These are phyloP conservation scores for Peromyscus nudipes DNA, from an alignment of 2,797 vertebrate genomes.

Conservation along the genomic window DNA sequence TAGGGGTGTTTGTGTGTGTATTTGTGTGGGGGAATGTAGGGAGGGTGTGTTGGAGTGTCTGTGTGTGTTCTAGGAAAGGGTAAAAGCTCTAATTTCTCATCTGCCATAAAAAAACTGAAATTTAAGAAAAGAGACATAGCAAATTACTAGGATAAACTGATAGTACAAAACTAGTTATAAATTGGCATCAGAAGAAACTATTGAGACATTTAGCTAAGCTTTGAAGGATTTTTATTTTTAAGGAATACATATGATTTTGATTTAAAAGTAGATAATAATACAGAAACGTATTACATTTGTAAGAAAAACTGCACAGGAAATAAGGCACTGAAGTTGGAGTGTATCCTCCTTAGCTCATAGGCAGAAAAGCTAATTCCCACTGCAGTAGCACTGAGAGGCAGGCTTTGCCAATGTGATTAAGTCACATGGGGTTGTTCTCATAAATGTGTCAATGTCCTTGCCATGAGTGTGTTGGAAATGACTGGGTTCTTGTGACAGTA, in stretches of 20 bases:
- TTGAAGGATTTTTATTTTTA: slow-evolving; percentile 37
- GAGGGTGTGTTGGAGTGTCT: not conserved
- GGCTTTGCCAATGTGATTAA: no score
- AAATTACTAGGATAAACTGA: not conserved
- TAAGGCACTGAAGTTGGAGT: not conserved
- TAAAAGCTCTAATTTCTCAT: not conserved
- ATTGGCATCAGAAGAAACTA: not conserved
- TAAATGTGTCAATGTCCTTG: not conserved
- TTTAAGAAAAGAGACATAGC: not conserved
- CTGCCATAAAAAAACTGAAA: not conserved
- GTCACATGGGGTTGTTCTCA: not conserved
- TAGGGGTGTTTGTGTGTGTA: not conserved
- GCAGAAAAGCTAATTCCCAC: not conserved
- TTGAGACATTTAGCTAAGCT: not conserved
- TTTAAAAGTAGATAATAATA: not conserved
- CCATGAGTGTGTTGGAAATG: not conserved
- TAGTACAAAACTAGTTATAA: not conserved
- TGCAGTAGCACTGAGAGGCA: fast-evolving
- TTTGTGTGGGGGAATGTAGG: not conserved
- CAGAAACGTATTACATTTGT: not conserved
- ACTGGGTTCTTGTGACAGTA: not conserved
- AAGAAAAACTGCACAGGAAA: not conserved
- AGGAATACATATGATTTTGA: not conserved
- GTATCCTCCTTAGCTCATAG: no score
- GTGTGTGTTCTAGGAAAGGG: not conserved